Evolutionary conservation across 2,113 vertebrate species (phyloP), one percentile per base, ranked within the genome.

Genomic region (Trematocara unimaculatum): DNA sequence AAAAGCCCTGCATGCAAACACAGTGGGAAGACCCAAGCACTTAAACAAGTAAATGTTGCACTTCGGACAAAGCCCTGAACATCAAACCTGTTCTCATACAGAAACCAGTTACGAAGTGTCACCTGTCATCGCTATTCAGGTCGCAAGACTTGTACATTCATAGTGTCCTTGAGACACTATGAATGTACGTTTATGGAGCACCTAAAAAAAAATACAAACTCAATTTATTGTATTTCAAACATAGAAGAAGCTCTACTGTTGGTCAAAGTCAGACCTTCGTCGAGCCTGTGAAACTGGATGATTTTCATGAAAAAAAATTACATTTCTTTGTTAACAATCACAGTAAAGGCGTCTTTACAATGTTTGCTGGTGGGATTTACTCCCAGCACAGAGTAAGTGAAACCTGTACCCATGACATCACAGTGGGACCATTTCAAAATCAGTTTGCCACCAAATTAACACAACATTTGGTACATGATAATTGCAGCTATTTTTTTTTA

Each of bases 41-140:
- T 85, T 53, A 42, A 82, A 91, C 84, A n/a, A 55, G 87, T 67
- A 38, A 72, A 84, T 56, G 26, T 67, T 56, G 45, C 40, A 49
- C 33, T 47, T 45, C 1, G 62, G 70, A 83, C 54, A 82, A 83
- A 74, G 42, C 14, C 53, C 12, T 23, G 3, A 82, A 72, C 47
- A 47, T 17, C 33, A 79, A 93, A 89, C 80, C 40, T 89, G 81
- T 87, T 88, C 54, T 47, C 15, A 38, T 26, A 60, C n/a, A 72
- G 47, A 58, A 77, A 14, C 15, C 4, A 3, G 12, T 26, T 26
- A 53, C 3, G 0, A 70, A 29, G 31, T 10, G 29, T 13, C 6
- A 79, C 29, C 54, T 62, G 26, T 47, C 20, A 77, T 79, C 35
- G 20, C 81, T 40, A 6, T 84, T 54, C 10, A 2, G 12, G 62